A percentile compares a stretch with the other conserved stretches of the same genome.
phyloP scores from a whole-genome alignment of 2,797 vertebrate species.

The Merluccius polli region DNA sequence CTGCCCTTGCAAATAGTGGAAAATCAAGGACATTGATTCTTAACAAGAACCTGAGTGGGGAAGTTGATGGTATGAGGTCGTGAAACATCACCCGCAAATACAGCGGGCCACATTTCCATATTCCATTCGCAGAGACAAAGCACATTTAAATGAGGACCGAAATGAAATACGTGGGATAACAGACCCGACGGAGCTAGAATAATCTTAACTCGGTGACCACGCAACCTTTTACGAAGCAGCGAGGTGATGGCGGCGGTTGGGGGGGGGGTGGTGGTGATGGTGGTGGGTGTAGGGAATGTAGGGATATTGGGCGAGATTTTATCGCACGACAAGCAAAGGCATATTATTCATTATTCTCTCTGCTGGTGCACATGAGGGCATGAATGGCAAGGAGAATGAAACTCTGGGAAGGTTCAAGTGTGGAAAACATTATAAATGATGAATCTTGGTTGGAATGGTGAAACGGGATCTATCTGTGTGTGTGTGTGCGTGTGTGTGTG shows the following conservation, averaged over 20 bases:
- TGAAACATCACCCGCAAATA: conserved; percentile 51
- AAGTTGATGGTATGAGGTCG: conserved; percentile 47
- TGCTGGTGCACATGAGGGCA: conserved; percentile 42
- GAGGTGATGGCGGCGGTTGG: too few relatives aligned
- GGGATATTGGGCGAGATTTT: conserved; percentile 65
- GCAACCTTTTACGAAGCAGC: conserved; percentile 51
- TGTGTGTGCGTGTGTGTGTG: conserved; percentile 23
- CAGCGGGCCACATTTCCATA: conserved; percentile 60
- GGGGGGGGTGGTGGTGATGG: conserved; percentile 57
- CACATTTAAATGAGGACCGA: conserved; percentile 51
- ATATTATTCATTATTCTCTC: conserved; percentile 63
- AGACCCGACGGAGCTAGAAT: conserved; percentile 56
- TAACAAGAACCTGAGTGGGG: conserved; percentile 26
- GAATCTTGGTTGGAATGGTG: conserved; percentile 41
- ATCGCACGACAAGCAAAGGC: conserved; percentile 57
- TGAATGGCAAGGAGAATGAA: conserved; percentile 43
- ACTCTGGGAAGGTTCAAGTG: conserved; percentile 64
- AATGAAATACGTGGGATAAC: conserved; percentile 40
- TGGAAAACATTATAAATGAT: conserved; percentile 54
- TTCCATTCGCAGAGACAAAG: conserved; percentile 61
- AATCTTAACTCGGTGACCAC: conserved; percentile 62
- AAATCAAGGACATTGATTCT: not conserved
- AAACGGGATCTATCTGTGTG: conserved; percentile 40
- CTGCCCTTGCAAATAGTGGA: conserved; percentile 33
- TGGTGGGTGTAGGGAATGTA: conserved; percentile 49